Conservation (phyloP, 35 echinoderm and acorn worm species). For the Nesometra sesokonis region DNA sequence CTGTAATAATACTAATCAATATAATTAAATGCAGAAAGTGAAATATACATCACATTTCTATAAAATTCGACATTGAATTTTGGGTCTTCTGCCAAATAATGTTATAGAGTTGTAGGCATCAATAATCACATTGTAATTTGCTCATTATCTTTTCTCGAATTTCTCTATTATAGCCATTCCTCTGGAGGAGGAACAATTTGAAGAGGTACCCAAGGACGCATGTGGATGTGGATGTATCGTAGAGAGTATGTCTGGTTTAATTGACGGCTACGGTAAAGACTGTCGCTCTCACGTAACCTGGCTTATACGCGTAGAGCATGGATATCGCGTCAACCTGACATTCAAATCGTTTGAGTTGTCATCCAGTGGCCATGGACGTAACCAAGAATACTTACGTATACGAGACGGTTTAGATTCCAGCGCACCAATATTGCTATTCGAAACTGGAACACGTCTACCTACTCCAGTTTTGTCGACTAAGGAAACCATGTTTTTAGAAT, state of each 20-base stretch:
- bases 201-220: neutral
- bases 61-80: too few species aligned
- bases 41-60: too few species aligned
- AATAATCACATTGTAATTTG: too few species aligned
- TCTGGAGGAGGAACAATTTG: too few species aligned
- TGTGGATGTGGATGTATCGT: neutral
- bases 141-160: too few species aligned
- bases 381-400: neutral
- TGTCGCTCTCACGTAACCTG: neutral
- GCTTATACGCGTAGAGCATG: neutral
- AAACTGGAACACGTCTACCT: neutral
- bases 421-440: neutral
- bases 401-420: neutral
- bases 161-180: too few species aligned
- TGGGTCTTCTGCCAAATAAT: too few species aligned
- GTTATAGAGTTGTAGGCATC: too few species aligned
- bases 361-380: neutral
- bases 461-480: neutral
- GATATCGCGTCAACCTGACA: neutral
- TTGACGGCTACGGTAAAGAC: neutral
- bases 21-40: too few species aligned
- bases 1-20: too few species aligned
- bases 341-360: neutral
- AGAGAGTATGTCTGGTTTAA: neutral
- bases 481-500: neutral